These are phyloP conservation scores for Malurus cyaneus DNA, from an alignment of 2,113 vertebrate species.

Conservation along the genomic window DNA sequence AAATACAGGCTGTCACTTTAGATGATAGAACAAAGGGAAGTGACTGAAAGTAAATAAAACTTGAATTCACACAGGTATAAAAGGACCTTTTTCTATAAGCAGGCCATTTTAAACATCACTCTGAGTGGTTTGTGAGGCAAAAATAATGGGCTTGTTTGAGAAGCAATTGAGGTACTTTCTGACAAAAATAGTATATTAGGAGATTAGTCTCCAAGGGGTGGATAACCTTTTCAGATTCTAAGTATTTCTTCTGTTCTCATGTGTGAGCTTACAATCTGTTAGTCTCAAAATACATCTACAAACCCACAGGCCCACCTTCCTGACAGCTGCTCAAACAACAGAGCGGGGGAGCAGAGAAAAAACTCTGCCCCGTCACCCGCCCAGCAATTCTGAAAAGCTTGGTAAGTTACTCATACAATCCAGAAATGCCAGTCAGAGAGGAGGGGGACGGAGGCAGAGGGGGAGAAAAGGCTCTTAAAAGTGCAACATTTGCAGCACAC, in stretches of 20 bases:
- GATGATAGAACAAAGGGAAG: conserved; percentile 36
- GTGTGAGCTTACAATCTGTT: conserved; percentile 63
- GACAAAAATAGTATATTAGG: conserved; percentile 68
- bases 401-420: conserved; percentile 48
- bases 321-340: conserved; percentile 70
- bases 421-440: conserved; percentile 30
- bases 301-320: conserved; percentile 61
- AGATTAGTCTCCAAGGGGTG: conserved; percentile 70
- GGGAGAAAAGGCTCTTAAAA: conserved; percentile 7
- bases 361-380: neutral
- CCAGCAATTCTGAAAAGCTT: conserved; percentile 58
- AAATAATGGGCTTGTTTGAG: conserved; percentile 62
- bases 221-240: conserved; percentile 68
- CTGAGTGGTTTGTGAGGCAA: conserved; percentile 58
- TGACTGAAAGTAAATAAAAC: conserved; percentile 56
- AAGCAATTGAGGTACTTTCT: conserved; percentile 67
- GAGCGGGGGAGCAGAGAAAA: conserved; percentile 36
- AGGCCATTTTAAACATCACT: conserved; percentile 66
- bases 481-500: conserved; percentile 8
- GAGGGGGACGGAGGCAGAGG: neutral
- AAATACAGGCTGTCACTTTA: conserved; percentile 31
- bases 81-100: conserved; percentile 52
- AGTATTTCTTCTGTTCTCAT: conserved; percentile 63
- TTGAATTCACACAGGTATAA: conserved; percentile 52
- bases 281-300: conserved; percentile 69